Evolutionary conservation across 2,797 vertebrate genomes (phyloP).

Genomic region (Pipistrellus kuhlii): DNA sequence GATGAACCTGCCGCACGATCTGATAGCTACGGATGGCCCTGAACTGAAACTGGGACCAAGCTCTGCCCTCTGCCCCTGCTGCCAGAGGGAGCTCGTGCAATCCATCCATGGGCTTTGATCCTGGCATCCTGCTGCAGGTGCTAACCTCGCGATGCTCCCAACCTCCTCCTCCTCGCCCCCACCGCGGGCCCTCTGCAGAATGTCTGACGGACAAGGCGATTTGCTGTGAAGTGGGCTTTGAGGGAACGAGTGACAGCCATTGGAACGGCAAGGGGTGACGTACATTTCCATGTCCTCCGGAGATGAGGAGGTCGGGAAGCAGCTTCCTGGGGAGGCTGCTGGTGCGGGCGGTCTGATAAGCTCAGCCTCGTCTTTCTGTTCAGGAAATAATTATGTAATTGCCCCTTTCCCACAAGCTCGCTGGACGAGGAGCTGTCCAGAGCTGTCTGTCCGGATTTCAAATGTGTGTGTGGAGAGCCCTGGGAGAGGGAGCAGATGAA

Average conservation of each 20-base stretch:
- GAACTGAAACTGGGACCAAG: not conserved
- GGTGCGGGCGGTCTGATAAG: not conserved
- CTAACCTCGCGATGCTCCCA: not conserved
- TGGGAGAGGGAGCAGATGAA: conserved; percentile 50
- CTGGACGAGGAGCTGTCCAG: conserved; percentile 20
- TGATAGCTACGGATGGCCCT: not conserved
- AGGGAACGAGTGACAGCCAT: not conserved
- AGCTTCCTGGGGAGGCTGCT: not conserved
- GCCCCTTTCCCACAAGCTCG: not conserved
- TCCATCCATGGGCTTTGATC: not conserved
- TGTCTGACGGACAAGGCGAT: not conserved
- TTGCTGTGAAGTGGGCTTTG: not conserved
- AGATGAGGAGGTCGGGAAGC: not conserved
- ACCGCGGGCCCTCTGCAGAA: rapidly evolving
- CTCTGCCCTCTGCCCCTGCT: not conserved
- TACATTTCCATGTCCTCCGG: not conserved
- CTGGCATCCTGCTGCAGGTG: not conserved
- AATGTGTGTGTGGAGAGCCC: not conserved
- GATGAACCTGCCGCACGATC: not conserved
- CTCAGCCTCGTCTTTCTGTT: not conserved
- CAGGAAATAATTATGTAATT: conserved; percentile 53
- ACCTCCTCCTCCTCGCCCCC: not conserved
- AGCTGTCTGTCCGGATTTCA: conserved; percentile 40
- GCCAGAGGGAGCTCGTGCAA: not conserved
- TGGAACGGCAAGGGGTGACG: not conserved